Conservation (phyloP, 2,888 invertebrate species). For the Rotaria sp. region DNA sequence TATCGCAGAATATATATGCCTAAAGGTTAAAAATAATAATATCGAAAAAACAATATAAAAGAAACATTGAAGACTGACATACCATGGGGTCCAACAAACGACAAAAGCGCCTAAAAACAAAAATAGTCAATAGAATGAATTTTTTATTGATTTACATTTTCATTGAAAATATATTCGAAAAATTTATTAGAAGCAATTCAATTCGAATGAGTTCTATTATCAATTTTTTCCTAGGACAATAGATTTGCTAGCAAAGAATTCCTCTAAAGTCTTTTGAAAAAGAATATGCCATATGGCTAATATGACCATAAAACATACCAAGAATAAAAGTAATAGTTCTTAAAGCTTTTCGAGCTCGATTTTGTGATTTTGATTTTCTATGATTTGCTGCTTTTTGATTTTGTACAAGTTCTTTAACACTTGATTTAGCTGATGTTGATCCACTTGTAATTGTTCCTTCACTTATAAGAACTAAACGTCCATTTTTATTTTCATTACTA, state of each 20-base stretch:
- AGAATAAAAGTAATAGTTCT: conserved; percentile 95
- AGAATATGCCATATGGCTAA: too few relatives aligned
- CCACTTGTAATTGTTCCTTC: background rate
- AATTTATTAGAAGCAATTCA: too few relatives aligned
- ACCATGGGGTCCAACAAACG: conserved; percentile 96
- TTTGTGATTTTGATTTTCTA: conserved; percentile 40
- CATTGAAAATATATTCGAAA: too few relatives aligned
- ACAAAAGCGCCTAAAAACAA: conserved; percentile 22
- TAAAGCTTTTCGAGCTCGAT: conserved; percentile 87
- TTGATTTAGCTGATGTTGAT: background rate
- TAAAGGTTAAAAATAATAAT: background rate
- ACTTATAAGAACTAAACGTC: background rate
- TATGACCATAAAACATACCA: conserved; percentile 63
- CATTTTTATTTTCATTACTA: background rate
- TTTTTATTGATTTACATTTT: too few relatives aligned
- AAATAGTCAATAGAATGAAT: background rate
- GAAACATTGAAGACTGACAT: conserved; percentile 62
- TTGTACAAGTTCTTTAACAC: background rate
- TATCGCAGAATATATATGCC: background rate
- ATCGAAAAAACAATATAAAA: conserved; percentile 66
- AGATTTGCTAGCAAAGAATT: too few relatives aligned
- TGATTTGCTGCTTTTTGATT: background rate
- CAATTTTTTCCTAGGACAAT: too few relatives aligned
- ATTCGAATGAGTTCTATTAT: too few relatives aligned
- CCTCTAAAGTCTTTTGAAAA: too few relatives aligned